A percentile compares a stretch with the other conserved stretches of the same genome.
These are phyloP conservation scores for Psilopsiagon aymara DNA, from an alignment of 2,113 vertebrate genomes.

Conservation along the genomic window DNA sequence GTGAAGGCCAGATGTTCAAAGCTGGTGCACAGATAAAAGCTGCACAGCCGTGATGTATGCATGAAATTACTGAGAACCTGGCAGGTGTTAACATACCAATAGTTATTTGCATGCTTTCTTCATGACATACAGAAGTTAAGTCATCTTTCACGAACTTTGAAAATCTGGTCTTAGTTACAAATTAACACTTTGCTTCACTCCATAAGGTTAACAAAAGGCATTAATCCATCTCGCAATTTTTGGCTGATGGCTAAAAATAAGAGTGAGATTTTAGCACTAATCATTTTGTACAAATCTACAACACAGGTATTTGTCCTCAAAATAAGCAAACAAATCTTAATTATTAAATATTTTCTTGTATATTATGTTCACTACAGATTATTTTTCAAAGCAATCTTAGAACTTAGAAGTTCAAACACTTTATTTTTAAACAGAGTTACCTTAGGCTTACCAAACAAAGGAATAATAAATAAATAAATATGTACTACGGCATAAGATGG, in stretches of 20 bases:
- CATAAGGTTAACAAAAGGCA: not conserved
- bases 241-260: not conserved
- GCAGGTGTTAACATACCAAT: not conserved
- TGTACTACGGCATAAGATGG: constrained; percentile 8
- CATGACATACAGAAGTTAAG: not conserved
- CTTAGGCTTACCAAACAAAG: not conserved
- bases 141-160: not conserved
- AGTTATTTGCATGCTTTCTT: not conserved
- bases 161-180: constrained; percentile 20
- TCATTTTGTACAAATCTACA: not conserved
- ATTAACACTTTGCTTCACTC: not conserved
- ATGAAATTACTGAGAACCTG: not conserved
- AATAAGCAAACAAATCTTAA: not conserved
- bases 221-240: not conserved
- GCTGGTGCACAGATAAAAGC: not conserved
- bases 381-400: not conserved
- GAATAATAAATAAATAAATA: not conserved
- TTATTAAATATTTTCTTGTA: not conserved
- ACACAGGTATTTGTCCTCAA: not conserved
- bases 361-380: not conserved
- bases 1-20: constrained; percentile 40
- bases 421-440: not conserved
- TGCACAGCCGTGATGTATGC: not conserved
- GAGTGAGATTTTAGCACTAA: not conserved
- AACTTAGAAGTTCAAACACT: not conserved